Percentiles rank a stretch among this genome's conserved stretches.
These are phyloP conservation scores for Pharmacophagus antenor DNA, from an alignment of 2,888 invertebrate species.

Conservation along the genomic window DNA sequence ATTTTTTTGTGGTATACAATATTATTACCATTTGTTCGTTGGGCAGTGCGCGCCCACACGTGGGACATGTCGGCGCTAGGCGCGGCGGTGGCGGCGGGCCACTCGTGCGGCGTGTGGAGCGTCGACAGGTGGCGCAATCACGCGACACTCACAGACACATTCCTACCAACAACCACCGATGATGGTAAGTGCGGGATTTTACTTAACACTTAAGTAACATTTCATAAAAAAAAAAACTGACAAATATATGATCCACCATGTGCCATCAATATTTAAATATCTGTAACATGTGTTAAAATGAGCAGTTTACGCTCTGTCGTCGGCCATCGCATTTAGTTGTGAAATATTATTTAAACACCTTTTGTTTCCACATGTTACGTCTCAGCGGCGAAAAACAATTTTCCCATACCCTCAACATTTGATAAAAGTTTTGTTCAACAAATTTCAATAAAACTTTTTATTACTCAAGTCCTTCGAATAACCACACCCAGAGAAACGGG, in stretches of 20 bases:
- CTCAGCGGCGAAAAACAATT: too few relatives aligned
- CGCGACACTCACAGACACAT: conserved; percentile 86
- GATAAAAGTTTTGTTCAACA: too few relatives aligned
- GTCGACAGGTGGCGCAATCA: conserved; percentile 51
- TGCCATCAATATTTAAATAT: not conserved
- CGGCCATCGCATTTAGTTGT: too few relatives aligned
- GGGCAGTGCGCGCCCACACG: conserved; percentile 87
- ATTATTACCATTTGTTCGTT: not conserved
- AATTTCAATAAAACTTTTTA: too few relatives aligned
- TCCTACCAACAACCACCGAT: conserved; percentile 89
- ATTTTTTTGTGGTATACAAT: too few relatives aligned
- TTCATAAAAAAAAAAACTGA: not conserved
- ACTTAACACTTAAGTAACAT: not conserved
- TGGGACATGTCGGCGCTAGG: conserved; percentile 96
- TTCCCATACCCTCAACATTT: too few relatives aligned
- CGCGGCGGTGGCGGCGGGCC: conserved; percentile 94
- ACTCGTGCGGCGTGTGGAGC: conserved; percentile 83
- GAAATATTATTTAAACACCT: too few relatives aligned
- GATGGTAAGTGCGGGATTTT: conserved; percentile 77
- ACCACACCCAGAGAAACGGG: too few relatives aligned
- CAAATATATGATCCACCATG: not conserved
- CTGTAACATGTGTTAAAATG: not conserved
- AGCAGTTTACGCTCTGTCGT: too few relatives aligned
- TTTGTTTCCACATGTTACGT: too few relatives aligned
- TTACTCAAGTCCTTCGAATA: too few relatives aligned